phyloP scores from a whole-genome alignment of 2,797 vertebrate species.

The Uromys caudimaculatus region DNA sequence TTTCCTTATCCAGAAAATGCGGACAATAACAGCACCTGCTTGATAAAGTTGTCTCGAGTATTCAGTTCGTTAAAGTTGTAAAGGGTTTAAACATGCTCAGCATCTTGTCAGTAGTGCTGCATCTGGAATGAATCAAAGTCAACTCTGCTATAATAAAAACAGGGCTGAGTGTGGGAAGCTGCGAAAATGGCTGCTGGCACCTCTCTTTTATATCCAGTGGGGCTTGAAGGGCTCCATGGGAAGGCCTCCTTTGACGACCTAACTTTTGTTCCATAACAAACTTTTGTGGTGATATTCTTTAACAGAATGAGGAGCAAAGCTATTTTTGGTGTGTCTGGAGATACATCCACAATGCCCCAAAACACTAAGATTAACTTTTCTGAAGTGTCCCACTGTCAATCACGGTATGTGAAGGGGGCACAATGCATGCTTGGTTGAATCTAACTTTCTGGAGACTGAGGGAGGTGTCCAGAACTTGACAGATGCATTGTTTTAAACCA shows the following conservation, averaged over 20 bases:
- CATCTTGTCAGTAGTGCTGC: not conserved
- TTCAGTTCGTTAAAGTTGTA: conserved; percentile 2
- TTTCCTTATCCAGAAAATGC: not conserved
- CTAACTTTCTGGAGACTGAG: not conserved
- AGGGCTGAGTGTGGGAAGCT: not conserved
- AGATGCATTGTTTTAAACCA: not conserved
- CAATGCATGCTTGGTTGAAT: not conserved
- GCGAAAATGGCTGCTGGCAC: not conserved
- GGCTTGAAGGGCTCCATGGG: not conserved
- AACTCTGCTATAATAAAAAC: not conserved
- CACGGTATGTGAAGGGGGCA: not conserved
- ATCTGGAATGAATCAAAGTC: not conserved
- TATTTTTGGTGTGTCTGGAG: conserved; percentile 53
- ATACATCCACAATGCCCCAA: conserved; percentile 51
- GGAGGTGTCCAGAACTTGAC: not conserved
- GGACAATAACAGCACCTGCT: not conserved
- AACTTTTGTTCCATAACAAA: not conserved
- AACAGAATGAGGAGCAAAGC: not conserved
- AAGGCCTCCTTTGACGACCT: not conserved
- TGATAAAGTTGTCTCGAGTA: not conserved
- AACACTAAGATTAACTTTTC: conserved; percentile 52
- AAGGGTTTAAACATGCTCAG: not conserved
- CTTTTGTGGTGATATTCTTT: not conserved
- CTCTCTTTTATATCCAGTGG: not conserved
- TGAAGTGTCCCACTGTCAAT: not conserved